These are phyloP conservation scores for Eupsittula cactorum DNA, from an alignment of 2,113 vertebrate species.

Conservation along the genomic window DNA sequence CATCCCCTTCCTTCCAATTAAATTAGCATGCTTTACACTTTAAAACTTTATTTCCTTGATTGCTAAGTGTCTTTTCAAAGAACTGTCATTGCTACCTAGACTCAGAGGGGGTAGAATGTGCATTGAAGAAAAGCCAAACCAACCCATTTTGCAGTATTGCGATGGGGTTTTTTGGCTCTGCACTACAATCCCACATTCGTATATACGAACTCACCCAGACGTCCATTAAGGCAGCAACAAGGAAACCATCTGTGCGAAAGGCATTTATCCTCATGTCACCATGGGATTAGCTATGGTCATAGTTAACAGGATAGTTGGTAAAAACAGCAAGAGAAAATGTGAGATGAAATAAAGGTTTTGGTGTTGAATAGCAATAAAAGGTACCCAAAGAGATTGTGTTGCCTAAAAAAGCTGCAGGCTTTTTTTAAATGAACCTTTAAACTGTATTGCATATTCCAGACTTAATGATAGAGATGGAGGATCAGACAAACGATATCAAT, in stretches of 20 bases:
- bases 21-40: neutral
- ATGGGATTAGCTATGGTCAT: neutral
- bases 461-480: constrained; percentile 98
- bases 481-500: constrained; percentile 91
- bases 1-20: neutral
- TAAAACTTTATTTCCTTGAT: neutral
- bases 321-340: neutral
- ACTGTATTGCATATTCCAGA: constrained; percentile 75
- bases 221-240: neutral
- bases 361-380: neutral
- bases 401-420: neutral
- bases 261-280: neutral
- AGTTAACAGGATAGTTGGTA: neutral
- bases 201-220: neutral
- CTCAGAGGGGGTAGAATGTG: neutral
- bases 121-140: neutral
- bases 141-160: neutral
- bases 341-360: neutral
- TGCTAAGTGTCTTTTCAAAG: neutral
- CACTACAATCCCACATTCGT: neutral
- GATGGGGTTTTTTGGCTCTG: neutral
- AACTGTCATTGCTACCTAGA: neutral
- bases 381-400: neutral
- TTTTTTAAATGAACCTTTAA: neutral
- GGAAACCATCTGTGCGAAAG: neutral